These are phyloP conservation scores for Netelia melanura DNA, from an alignment of 2,888 invertebrate species.

Conservation along the genomic window DNA sequence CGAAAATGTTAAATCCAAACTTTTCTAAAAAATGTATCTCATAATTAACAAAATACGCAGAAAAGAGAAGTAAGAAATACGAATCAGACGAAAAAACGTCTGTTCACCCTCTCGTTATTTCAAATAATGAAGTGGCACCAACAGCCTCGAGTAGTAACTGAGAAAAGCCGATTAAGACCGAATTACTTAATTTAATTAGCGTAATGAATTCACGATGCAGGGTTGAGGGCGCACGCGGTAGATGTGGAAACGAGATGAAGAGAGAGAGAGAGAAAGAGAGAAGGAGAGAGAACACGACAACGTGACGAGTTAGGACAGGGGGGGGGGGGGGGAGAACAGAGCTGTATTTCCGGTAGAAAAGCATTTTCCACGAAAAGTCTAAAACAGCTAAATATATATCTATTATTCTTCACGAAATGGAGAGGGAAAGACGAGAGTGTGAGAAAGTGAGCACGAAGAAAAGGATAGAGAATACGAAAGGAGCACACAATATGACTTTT, in stretches of 20 bases:
- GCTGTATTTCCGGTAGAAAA: slow-evolving; percentile 12
- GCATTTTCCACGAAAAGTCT: slow-evolving; percentile 14
- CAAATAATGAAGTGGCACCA: neutral
- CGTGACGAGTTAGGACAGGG: neutral
- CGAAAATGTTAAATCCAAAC: neutral
- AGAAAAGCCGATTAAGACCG: slow-evolving; percentile 9
- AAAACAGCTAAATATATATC: slow-evolving; percentile 17
- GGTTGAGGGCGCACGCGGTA: neutral
- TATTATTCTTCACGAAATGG: neutral
- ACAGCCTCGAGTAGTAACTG: neutral
- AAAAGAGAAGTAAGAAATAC: neutral
- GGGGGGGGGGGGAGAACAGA: neutral
- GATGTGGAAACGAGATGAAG: slow-evolving; percentile 1
- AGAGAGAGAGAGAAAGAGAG: neutral
- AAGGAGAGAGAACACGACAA: neutral
- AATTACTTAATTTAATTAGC: slow-evolving; percentile 35
- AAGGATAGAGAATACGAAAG: neutral
- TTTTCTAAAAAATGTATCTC: neutral
- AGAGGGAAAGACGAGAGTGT: slow-evolving; percentile 25
- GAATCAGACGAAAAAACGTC: neutral
- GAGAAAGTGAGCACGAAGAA: slow-evolving; percentile 6
- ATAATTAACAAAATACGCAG: neutral
- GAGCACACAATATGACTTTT: slow-evolving; percentile 30
- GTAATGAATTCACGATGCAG: slow-evolving; percentile 18
- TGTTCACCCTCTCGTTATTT: neutral